A percentile compares a stretch with the other conserved stretches of the same genome.
Evolutionary conservation across 30 jellyfish, hydroid and myxozoan genomes (phyloP).

Genomic region (Aurelia sp.): DNA sequence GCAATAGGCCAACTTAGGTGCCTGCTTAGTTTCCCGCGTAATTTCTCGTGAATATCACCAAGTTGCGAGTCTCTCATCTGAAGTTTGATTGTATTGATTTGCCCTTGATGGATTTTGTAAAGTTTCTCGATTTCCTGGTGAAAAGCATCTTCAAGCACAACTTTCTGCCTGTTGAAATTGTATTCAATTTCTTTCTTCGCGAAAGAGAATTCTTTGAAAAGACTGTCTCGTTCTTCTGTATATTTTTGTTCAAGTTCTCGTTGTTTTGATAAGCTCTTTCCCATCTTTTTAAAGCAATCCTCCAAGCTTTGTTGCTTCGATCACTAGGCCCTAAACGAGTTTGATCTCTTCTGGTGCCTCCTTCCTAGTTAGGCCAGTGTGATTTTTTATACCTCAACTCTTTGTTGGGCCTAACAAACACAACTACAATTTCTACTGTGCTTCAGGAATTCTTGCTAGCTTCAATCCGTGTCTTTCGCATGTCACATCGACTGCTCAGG

Average conservation of each 20-base stretch:
- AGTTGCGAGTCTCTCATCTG: slow-evolving; percentile 73
- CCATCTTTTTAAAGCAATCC: slow-evolving; percentile 5
- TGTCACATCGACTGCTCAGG: too few species aligned
- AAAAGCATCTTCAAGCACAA: slow-evolving; percentile 58
- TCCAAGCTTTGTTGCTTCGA: neutral
- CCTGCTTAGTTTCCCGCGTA: slow-evolving; percentile 53
- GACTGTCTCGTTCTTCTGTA: slow-evolving; percentile 54
- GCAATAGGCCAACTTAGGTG: slow-evolving; percentile 77
- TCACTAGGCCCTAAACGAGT: neutral
- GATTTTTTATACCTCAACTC: neutral
- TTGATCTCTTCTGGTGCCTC: too few species aligned
- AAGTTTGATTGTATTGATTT: slow-evolving; percentile 52
- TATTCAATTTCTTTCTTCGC: slow-evolving; percentile 61
- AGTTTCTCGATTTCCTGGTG: slow-evolving; percentile 59
- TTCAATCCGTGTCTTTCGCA: too few species aligned
- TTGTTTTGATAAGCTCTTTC: slow-evolving; percentile 52
- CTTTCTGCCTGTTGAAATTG: slow-evolving; percentile 54
- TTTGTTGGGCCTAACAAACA: neutral
- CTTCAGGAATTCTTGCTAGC: neutral
- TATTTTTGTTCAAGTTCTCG: slow-evolving; percentile 48
- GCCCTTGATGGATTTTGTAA: slow-evolving; percentile 50
- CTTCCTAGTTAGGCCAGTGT: neutral
- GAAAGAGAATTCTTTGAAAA: slow-evolving; percentile 51
- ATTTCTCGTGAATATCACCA: slow-evolving; percentile 58
- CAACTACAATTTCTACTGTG: neutral